Conservation (phyloP, 2,113 vertebrate genomes). For the Apaloderma vittatum region DNA sequence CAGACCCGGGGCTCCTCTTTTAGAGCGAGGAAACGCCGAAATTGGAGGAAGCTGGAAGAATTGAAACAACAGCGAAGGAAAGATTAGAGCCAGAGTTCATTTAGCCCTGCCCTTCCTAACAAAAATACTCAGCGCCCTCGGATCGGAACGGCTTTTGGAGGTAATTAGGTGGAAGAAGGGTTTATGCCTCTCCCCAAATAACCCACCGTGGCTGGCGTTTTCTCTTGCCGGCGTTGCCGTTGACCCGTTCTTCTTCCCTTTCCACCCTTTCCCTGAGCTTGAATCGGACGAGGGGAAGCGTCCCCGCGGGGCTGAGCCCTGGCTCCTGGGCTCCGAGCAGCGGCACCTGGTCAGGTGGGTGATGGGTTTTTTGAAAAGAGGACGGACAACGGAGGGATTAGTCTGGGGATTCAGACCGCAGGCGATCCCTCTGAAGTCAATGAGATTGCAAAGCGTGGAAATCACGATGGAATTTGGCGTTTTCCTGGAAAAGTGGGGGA, state of each 20-base stretch:
- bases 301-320: background rate
- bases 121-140: background rate
- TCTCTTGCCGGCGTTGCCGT: too few species aligned
- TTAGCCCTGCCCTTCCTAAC: constrained; percentile 16
- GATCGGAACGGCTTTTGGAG: background rate
- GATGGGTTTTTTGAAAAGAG: background rate
- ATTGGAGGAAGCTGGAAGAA: background rate
- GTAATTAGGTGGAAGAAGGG: background rate
- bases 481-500: background rate
- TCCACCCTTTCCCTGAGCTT: background rate
- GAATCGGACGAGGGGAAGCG: background rate
- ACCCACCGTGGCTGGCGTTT: too few species aligned
- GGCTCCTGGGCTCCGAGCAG: rapidly evolving
- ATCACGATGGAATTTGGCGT: background rate
- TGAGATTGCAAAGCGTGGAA: constrained; percentile 14
- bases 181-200: background rate
- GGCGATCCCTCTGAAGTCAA: constrained; percentile 44
- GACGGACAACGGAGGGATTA: background rate
- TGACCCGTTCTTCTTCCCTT: background rate
- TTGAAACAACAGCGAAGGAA: background rate
- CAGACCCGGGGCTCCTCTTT: background rate
- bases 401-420: background rate
- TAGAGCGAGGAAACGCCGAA: background rate
- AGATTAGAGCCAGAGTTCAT: background rate
- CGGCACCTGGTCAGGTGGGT: background rate